Base-by-base conservation (phyloP, 1,140 invertebrate genomes). In the Orius laevigatus region DNA sequence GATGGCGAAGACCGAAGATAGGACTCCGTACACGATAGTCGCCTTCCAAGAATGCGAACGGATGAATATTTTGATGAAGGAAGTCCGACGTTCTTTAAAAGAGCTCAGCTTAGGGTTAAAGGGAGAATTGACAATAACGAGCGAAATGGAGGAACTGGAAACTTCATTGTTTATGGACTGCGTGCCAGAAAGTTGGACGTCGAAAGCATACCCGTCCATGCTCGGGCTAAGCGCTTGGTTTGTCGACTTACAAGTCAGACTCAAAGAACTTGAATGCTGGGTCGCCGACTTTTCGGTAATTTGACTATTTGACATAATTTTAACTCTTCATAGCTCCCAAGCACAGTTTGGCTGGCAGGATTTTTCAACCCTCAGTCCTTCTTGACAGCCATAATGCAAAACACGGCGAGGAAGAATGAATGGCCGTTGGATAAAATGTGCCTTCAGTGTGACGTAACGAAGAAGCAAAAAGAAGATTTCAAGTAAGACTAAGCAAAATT, bases 361-460 rank as follows among this genome's bases (percentile, higher is more conserved):
- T 91, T 96, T 62, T 96, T 96, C 67, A 96, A 95, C 67, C 92
- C 92, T 0, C 91, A 96, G 65, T 93, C 89, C 10, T 92, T 97
- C 63, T 68, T 97, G 6, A 97, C 91, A 0, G 91, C 92, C 25
- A 92, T 95, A 59, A 96, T 95, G 90, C 92, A 96, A 65, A 86
- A 85, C 63, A 93, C 89, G 40, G 90, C 90, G 1, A 70, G 90
- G 33, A 92, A 88, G 66, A 92, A 93, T 65, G 90, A 95, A 66
- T 89, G 89, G 80, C 90, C 92, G 0, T 68, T 95, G 34, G 91
- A 95, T 65, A 87, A 90, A 62, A 94, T 95, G 89, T 90, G 85
- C 61, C 68, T 96, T 39, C 80, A 89, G 62, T 91, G 87, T 62
- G 91, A 96, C 58, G 90, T 95, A 9, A 93, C 89, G 0, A 94